A percentile compares a stretch with the other conserved stretches of the same genome.
Evolutionary conservation across 2,797 vertebrate genomes (phyloP).

Genomic region (Arnoldichthys spilopterus): DNA sequence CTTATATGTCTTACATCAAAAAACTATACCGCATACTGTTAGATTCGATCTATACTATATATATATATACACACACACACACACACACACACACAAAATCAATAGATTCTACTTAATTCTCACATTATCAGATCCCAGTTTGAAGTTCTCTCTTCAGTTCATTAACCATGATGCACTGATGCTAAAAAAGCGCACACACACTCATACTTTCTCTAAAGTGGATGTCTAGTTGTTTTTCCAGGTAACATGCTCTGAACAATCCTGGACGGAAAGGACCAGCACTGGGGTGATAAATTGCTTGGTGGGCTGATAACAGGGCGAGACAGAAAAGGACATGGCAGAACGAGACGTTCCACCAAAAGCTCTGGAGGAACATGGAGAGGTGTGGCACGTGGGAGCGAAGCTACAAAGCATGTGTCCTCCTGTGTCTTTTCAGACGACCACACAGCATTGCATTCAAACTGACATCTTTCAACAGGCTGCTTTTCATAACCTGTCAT

Average conservation of each 20-base stretch:
- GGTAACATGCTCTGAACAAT: conserved; percentile 31
- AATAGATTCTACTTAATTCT: no score
- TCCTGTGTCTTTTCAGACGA: conserved; percentile 29
- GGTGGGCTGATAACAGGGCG: conserved; percentile 17
- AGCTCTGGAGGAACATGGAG: conserved; percentile 8
- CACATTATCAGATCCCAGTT: no score
- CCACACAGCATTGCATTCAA: conserved; percentile 47
- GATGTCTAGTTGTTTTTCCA: conserved; percentile 28
- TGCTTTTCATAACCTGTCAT: conserved; percentile 59
- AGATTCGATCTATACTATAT: no score
- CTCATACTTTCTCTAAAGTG: neutral
- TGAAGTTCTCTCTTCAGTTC: no score
- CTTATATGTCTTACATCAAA: no score
- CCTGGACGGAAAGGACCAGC: neutral
- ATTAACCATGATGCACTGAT: neutral
- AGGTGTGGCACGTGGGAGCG: conserved; percentile 24
- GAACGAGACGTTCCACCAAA: conserved; percentile 14
- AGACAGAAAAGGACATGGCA: conserved; percentile 39
- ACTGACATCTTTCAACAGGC: conserved; percentile 46
- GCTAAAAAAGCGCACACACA: neutral
- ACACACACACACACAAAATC: no score
- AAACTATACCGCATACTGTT: no score
- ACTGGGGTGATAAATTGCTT: neutral
- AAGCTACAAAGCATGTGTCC: conserved; percentile 47
- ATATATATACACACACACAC: no score